Base-by-base conservation (phyloP, 2,113 vertebrate species). In the Lycaon pictus region DNA sequence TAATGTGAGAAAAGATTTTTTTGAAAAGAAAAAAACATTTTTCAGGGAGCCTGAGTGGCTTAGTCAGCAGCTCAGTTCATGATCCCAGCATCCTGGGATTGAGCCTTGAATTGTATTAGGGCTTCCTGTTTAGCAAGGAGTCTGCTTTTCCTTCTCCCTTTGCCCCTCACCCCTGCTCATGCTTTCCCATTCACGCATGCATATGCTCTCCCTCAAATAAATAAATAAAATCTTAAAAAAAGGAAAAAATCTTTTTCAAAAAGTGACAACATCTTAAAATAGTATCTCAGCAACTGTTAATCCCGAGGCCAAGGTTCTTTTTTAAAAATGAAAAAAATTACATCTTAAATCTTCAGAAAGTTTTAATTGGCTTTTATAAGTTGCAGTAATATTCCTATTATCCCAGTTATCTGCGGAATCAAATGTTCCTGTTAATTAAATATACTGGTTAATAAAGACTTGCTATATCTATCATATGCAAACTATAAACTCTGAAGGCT, bases 341-440 rank as follows among this genome's bases (percentile, higher is more conserved):
- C 27, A 86, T 80, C 51, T 80, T 93, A 89, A 82, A 65, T 97
- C 71, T 96, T 97, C 32, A 92, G 48, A 72, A 96, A 80, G n/a
- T 72, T 92, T 97, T 97, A 93, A 89, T 95, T 98, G 95, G 19
- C 83, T 93, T 93, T 69, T 71, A 71, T 95, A 85, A 58, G 25
- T 82, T 95, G 2, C 6, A 92, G 48, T 85, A 55, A 96, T 91
- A 88, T 69, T 92, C 32, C 23, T 95, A 32, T 97, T 92, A 81
- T 79, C 10, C n/a, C 32, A 79, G 37, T 86, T 93, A 82, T 92
- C 92, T 96, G 37, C 37, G 62, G 92, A 86, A 93, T 43, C 92
- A 76, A 94, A 88, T 95, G 37, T 74, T 92, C 72, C 29, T 74
- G 67, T 95, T 95, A 97, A 97, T 93, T 96, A 95, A 95, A 85